Evolutionary conservation across 2,888 invertebrate genomes (phyloP).

Genomic region (Pelosia muscerda): DNA sequence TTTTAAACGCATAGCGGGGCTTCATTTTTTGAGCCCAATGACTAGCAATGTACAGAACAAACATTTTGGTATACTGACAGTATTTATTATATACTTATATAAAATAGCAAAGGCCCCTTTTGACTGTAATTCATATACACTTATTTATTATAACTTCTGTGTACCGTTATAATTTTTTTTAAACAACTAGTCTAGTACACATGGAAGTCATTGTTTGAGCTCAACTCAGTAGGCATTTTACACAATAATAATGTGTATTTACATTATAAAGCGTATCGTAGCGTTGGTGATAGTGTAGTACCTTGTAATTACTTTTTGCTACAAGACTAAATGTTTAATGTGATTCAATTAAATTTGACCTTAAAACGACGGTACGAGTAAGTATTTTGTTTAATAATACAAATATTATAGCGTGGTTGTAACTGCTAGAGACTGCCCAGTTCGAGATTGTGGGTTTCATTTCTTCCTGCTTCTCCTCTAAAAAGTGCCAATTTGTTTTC

Average conservation of each 20-base stretch:
- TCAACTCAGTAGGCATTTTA: background rate
- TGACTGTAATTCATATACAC: too few relatives aligned
- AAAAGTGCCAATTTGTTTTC: background rate
- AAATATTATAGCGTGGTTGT: background rate
- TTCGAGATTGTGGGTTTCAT: background rate
- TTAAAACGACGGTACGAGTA: background rate
- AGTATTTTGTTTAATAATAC: background rate
- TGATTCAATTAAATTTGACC: background rate
- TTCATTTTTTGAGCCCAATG: background rate
- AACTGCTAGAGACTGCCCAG: background rate
- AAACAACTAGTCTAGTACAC: too few relatives aligned
- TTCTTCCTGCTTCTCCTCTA: background rate
- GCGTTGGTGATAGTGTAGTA: background rate
- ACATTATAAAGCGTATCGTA: background rate
- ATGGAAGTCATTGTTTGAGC: too few relatives aligned
- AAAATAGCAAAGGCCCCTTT: too few relatives aligned
- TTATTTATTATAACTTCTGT: too few relatives aligned
- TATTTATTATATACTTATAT: too few relatives aligned
- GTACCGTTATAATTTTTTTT: background rate
- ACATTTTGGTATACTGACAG: background rate
- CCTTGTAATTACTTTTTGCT: constrained; percentile 3
- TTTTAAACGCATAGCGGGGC: background rate
- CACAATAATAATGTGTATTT: background rate
- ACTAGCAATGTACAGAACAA: background rate
- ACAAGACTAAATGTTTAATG: constrained; percentile 2